Evolutionary conservation across 2,888 invertebrate genomes (phyloP).

Genomic region (Mythimna impura): DNA sequence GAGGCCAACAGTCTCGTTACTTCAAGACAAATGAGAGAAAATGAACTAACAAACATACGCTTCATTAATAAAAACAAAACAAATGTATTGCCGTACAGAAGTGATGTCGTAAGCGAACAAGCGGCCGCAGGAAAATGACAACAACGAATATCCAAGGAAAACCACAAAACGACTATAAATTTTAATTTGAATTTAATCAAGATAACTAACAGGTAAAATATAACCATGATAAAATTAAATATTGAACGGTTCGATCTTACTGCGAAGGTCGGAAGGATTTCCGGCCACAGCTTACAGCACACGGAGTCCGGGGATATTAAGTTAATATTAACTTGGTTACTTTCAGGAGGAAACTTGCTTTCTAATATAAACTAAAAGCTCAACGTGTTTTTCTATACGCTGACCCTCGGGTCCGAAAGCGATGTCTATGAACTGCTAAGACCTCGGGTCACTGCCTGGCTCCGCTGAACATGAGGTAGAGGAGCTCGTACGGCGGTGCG

Average conservation of each 20-base stretch:
- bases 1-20: slow-evolving; percentile 27
- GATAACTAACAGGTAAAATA: slow-evolving; percentile 26
- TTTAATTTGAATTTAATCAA: slow-evolving; percentile 28
- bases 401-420: not conserved
- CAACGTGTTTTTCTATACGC: not conserved
- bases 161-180: slow-evolving; percentile 47
- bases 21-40: slow-evolving; percentile 1
- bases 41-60: slow-evolving; percentile 3
- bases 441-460: not conserved
- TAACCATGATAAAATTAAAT: not conserved
- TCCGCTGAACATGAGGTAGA: slow-evolving; percentile 1
- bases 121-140: slow-evolving; percentile 40
- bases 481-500: slow-evolving; percentile 19
- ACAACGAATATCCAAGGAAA: slow-evolving; percentile 51
- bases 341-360: not conserved
- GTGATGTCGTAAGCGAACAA: slow-evolving; percentile 12
- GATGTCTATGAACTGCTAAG: not conserved
- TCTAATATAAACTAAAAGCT: slow-evolving; percentile 4
- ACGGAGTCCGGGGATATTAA: too few species aligned
- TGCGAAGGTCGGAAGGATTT: not conserved
- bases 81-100: slow-evolving; percentile 8
- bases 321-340: slow-evolving; percentile 1
- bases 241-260: not conserved
- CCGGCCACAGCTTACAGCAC: not conserved
- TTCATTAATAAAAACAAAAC: slow-evolving; percentile 6